Percentiles rank a stretch among this genome's conserved stretches.
These are phyloP conservation scores for Dexiosoma caninum DNA, from an alignment of 2,888 invertebrate genomes.

Conservation along the genomic window DNA sequence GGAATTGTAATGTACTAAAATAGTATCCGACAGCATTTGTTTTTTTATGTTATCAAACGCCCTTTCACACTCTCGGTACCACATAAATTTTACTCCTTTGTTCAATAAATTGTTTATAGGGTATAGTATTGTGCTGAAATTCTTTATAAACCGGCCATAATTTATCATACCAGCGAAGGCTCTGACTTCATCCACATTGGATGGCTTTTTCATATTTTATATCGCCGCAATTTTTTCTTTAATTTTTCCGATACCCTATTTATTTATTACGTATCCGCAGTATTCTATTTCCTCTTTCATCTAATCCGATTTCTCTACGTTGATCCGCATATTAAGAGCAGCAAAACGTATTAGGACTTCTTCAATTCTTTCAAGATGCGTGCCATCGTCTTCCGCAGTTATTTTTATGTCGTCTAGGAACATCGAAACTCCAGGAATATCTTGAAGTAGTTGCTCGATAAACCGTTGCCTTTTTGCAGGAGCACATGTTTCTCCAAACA, in stretches of 20 bases:
- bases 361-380: slow-evolving; percentile 65
- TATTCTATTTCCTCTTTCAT: slow-evolving; percentile 67
- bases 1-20: slow-evolving; percentile 66
- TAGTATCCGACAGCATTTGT: slow-evolving; percentile 57
- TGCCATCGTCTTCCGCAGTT: slow-evolving; percentile 61
- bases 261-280: slow-evolving; percentile 69
- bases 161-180: slow-evolving; percentile 68
- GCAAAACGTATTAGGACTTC: slow-evolving; percentile 63
- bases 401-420: slow-evolving; percentile 65
- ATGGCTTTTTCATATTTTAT: slow-evolving; percentile 61
- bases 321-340: slow-evolving; percentile 66
- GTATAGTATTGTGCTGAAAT: slow-evolving; percentile 65
- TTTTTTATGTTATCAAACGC: slow-evolving; percentile 65
- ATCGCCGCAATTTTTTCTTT: slow-evolving; percentile 63
- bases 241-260: slow-evolving; percentile 68
- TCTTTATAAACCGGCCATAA: slow-evolving; percentile 68
- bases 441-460: slow-evolving; percentile 67
- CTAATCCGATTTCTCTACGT: slow-evolving; percentile 67
- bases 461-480: slow-evolving; percentile 70
- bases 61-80: slow-evolving; percentile 56
- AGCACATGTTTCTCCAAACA: slow-evolving; percentile 57
- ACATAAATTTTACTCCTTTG: slow-evolving; percentile 59
- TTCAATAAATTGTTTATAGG: slow-evolving; percentile 67
- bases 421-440: slow-evolving; percentile 66
- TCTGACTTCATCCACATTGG: slow-evolving; percentile 64